Conservation (phyloP, 1,140 invertebrate species). For the Drosophila nasuta region DNA sequence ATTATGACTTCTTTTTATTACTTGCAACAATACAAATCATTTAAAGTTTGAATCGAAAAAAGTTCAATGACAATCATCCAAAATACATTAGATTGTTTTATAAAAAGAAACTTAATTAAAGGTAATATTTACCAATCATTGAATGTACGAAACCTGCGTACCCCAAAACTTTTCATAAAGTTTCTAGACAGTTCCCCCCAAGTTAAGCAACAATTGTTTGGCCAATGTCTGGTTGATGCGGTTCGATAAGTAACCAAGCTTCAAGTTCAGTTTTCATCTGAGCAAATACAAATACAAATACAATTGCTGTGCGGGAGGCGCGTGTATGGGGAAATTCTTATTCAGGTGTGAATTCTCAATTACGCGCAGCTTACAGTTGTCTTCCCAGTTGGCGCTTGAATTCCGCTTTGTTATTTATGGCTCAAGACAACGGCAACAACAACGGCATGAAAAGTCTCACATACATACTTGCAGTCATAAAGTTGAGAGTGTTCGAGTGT, state of each 20-base stretch:
- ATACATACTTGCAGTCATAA: not conserved
- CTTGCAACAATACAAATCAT: no score
- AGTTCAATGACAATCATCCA: no score
- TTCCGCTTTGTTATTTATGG: constrained; percentile 42
- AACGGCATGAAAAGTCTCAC: constrained; percentile 5
- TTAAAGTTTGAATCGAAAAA: no score
- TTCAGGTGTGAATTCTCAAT: constrained; percentile 41
- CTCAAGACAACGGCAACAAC: constrained; percentile 8
- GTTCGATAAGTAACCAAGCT: constrained; percentile 4
- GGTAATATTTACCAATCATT: constrained; percentile 42
- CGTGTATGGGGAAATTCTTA: not conserved
- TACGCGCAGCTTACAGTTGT: constrained; percentile 15
- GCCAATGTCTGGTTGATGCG: constrained; percentile 7
- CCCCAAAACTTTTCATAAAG: constrained; percentile 23
- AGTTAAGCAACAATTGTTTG: constrained; percentile 30
- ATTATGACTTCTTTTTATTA: no score
- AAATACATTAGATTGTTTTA: no score
- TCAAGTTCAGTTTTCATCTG: constrained; percentile 14
- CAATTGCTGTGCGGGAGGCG: not conserved
- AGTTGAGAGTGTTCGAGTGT: not conserved
- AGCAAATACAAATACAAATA: not conserved
- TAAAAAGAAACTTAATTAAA: constrained; percentile 16
- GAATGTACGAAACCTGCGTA: constrained; percentile 20
- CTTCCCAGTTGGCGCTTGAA: constrained; percentile 19
- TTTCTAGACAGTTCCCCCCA: constrained; percentile 34